Evolutionary conservation across 2,888 invertebrate genomes (phyloP), one percentile per base, ranked within the genome.

Genomic region (Temnothorax ravouxi): DNA sequence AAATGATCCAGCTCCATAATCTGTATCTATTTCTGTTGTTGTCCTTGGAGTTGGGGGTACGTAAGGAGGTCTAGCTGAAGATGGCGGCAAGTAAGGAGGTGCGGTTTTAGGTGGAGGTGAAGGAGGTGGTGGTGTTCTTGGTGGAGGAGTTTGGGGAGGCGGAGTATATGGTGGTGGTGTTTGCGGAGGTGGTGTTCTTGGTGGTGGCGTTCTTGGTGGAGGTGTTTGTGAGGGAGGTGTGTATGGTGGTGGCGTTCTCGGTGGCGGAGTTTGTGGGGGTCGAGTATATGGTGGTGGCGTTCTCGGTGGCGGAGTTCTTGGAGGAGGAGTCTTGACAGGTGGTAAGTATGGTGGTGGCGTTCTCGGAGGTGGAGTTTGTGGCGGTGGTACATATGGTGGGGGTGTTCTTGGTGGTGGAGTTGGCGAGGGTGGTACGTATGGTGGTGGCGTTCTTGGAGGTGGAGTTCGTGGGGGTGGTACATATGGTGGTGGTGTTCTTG

Each of bases 211-310:
- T 21, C 21, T 8, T 1, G 62, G 62, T 6, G 54, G 21, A 1
- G 21, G 54, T 11, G 52, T 52, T n/a, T 52, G n/a, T 0, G 59
- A 6, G 1, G 59, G 59, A 1, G 29, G 59, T 15, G 6, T 0
- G 4, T 56, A 59, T 5, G 59, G 59, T 29, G 59, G 59, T 5
- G 21, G 52, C 1, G 52, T 52, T 52, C 25, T 25, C 0, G 29
- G 69, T 0, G 77, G 72, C 0, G 95, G 95, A 34, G 94, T 54
- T 21, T 21, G 93, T 88, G 94, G 95, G 79, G 88, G 84, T 81
- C 72, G 90, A 76, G n/a, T 25, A 13, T 74, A 77, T 3, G 87
- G 89, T 75, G 9, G 67, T 18, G 86, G 86, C 29, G 86, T n/a
- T 29, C 52, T 52, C 2, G 71, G 62, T 6, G 83, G 54, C 5